These are phyloP conservation scores for Ceryle rudis DNA, from an alignment of 2,797 vertebrate genomes.

Conservation along the genomic window DNA sequence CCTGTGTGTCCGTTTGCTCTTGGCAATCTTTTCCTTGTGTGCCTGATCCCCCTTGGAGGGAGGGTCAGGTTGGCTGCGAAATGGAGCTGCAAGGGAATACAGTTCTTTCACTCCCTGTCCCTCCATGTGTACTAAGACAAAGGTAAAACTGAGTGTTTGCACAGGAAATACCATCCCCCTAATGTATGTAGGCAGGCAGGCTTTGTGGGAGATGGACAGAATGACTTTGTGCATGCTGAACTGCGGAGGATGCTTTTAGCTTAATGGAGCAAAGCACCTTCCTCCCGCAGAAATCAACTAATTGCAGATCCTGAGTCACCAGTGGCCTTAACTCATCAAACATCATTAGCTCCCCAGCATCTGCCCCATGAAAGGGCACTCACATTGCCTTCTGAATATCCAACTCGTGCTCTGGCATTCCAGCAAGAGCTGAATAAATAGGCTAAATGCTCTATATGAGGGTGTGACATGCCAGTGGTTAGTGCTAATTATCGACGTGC, in stretches of 20 bases:
- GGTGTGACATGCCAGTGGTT: background rate
- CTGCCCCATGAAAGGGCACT: constrained; percentile 35
- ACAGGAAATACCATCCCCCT: background rate
- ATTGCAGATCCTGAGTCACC: constrained; percentile 69
- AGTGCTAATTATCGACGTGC: background rate
- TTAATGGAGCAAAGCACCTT: constrained; percentile 72
- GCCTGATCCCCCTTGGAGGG: background rate
- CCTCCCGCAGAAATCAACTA: constrained; percentile 63
- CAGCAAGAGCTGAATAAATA: constrained; percentile 26
- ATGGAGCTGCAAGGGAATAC: background rate
- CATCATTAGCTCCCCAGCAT: constrained; percentile 48
- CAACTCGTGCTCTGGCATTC: constrained; percentile 48
- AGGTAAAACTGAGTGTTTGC: background rate
- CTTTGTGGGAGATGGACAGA: background rate
- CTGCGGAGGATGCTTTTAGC: constrained; percentile 69
- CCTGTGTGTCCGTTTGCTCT: accelerated
- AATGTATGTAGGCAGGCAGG: background rate
- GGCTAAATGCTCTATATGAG: background rate
- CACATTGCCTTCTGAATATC: constrained; percentile 37
- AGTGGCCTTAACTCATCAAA: constrained; percentile 62
- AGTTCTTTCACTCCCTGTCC: background rate
- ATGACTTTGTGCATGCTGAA: background rate
- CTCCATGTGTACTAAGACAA: background rate
- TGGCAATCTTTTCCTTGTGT: background rate
- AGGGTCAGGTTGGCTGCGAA: background rate